A percentile compares a stretch with the other conserved stretches of the same genome.
phyloP scores from a whole-genome alignment of 1,140 invertebrate species.

The Coboldia fuscipes region DNA sequence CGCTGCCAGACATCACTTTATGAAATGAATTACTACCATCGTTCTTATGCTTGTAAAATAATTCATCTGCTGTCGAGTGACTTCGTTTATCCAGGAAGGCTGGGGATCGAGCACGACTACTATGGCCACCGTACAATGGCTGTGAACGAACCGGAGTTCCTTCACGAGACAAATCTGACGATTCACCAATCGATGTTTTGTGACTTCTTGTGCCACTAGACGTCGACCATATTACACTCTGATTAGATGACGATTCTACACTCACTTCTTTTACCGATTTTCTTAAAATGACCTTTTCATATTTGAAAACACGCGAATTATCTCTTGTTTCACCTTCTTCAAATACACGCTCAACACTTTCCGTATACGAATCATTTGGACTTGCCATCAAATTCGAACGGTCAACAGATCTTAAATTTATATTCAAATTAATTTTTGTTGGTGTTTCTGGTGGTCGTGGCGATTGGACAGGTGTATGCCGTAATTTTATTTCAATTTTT shows the following conservation, averaged over 20 bases:
- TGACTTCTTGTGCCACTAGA: too few relatives aligned
- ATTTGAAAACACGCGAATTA: conserved; percentile 37
- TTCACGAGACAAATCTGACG: too few relatives aligned
- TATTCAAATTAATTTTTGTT: conserved; percentile 4
- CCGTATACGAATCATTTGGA: conserved; percentile 25
- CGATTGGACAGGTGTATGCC: conserved; percentile 26
- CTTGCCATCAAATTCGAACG: not conserved
- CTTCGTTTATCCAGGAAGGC: too few relatives aligned
- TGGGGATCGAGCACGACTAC: too few relatives aligned
- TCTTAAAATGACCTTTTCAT: conserved; percentile 38
- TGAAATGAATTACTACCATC: conserved; percentile 15
- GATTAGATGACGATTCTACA: conserved; percentile 1
- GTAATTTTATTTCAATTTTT: conserved; percentile 32
- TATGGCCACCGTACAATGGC: too few relatives aligned
- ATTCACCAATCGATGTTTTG: too few relatives aligned
- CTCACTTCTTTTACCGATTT: conserved; percentile 27
- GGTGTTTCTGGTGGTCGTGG: conserved; percentile 14
- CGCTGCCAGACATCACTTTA: conserved; percentile 6
- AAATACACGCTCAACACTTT: conserved; percentile 29
- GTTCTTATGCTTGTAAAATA: too few relatives aligned
- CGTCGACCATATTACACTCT: too few relatives aligned
- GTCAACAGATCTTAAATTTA: not conserved
- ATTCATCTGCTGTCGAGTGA: too few relatives aligned
- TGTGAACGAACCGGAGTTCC: too few relatives aligned
- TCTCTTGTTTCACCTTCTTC: conserved; percentile 37